These are phyloP conservation scores for Acleris emargana DNA, from an alignment of 2,888 invertebrate species.

Conservation along the genomic window DNA sequence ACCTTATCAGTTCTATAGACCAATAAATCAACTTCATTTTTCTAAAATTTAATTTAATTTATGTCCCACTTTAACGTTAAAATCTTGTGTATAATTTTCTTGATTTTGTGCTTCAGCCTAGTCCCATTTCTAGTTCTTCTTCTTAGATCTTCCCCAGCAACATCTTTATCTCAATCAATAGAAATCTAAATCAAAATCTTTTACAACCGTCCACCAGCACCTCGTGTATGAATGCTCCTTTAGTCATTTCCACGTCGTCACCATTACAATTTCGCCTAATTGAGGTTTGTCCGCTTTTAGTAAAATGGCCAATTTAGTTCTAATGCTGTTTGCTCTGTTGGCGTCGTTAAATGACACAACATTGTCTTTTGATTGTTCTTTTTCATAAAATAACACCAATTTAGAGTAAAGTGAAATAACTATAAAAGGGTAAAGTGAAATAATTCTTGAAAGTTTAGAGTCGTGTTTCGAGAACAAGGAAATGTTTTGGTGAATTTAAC, in stretches of 20 bases:
- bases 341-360: constrained; percentile 53
- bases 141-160: neutral
- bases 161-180: neutral
- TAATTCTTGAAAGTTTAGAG: constrained; percentile 21
- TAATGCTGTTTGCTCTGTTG: constrained; percentile 65
- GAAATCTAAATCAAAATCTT: neutral
- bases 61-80: no score
- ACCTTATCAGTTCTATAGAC: no score
- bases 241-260: constrained; percentile 74
- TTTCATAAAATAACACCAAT: constrained; percentile 38
- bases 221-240: constrained; percentile 46
- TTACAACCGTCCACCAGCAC: constrained; percentile 10
- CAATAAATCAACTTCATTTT: no score
- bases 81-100: no score
- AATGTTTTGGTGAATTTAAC: neutral
- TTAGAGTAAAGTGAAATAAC: constrained; percentile 31
- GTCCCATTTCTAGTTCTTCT: no score
- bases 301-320: constrained; percentile 78
- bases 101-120: no score
- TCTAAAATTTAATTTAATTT: no score
- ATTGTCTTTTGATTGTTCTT: constrained; percentile 52
- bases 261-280: constrained; percentile 78
- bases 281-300: constrained; percentile 80
- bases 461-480: neutral
- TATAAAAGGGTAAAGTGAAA: constrained; percentile 24